Evolutionary conservation across 2,113 vertebrate species (phyloP).

Genomic region (Rhinopithecus roxellana): DNA sequence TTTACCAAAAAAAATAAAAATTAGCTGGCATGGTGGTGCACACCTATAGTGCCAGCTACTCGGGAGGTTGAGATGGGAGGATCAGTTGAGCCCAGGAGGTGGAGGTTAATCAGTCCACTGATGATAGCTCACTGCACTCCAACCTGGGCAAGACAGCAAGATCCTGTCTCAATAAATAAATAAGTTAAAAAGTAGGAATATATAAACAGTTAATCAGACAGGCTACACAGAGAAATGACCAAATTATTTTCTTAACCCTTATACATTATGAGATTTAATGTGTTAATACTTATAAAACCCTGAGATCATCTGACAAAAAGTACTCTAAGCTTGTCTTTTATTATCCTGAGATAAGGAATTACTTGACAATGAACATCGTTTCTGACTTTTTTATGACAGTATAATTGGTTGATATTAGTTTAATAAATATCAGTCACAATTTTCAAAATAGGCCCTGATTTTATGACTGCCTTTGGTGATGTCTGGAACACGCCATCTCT

Average conservation of each 20-base stretch:
- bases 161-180: not conserved
- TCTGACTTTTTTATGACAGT: not conserved
- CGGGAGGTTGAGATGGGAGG: no score
- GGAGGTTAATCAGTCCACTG: no score
- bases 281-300: not conserved
- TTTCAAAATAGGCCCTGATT: not conserved
- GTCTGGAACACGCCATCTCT: not conserved
- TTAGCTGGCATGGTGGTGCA: no score
- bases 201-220: not conserved
- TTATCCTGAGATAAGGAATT: not conserved
- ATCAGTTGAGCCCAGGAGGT: no score
- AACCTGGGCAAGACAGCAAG: no score
- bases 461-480: not conserved
- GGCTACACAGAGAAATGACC: not conserved
- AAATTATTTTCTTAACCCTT: not conserved
- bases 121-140: no score
- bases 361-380: not conserved
- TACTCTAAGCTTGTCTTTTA: not conserved
- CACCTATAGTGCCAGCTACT: no score
- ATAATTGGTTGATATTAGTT: not conserved
- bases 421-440: conserved; percentile 32
- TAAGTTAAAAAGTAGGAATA: not conserved
- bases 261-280: not conserved
- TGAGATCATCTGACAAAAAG: not conserved
- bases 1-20: no score